Conservation (phyloP, 1,140 invertebrate species). For the Cylas formicarius region DNA sequence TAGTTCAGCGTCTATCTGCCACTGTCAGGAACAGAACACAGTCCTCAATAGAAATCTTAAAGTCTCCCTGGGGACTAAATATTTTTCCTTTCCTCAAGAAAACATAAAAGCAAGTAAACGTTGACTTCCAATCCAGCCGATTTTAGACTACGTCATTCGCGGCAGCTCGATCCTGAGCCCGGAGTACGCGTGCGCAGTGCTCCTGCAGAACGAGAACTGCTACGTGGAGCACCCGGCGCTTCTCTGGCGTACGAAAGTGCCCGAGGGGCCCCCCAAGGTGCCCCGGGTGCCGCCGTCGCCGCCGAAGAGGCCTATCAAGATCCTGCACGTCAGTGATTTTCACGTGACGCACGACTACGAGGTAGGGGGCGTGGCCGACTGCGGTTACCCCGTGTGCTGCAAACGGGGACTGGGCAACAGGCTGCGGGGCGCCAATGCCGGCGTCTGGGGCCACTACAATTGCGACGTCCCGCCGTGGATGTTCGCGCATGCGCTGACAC, state of each 20-base stretch:
- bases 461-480: slow-evolving; percentile 67
- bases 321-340: slow-evolving; percentile 71
- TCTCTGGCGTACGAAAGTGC: slow-evolving; percentile 23
- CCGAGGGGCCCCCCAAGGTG: slow-evolving; percentile 5
- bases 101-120: not conserved
- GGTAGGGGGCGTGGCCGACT: slow-evolving; percentile 57
- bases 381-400: slow-evolving; percentile 73
- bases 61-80: too few species aligned
- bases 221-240: slow-evolving; percentile 16
- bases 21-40: too few species aligned
- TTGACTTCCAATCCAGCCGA: slow-evolving; percentile 16
- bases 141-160: slow-evolving; percentile 23
- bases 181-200: slow-evolving; percentile 22
- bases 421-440: slow-evolving; percentile 55
- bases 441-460: slow-evolving; percentile 69
- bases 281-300: not conserved
- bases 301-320: slow-evolving; percentile 33
- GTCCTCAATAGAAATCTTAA: too few species aligned
- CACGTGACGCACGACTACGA: slow-evolving; percentile 72
- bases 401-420: slow-evolving; percentile 41
- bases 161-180: slow-evolving; percentile 23
- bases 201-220: slow-evolving; percentile 27
- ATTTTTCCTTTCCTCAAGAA: not conserved
- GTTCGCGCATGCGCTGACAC: slow-evolving; percentile 53
- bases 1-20: too few species aligned